Conservation (phyloP, 23 tunicate species). For the Phallusia fumigata region DNA sequence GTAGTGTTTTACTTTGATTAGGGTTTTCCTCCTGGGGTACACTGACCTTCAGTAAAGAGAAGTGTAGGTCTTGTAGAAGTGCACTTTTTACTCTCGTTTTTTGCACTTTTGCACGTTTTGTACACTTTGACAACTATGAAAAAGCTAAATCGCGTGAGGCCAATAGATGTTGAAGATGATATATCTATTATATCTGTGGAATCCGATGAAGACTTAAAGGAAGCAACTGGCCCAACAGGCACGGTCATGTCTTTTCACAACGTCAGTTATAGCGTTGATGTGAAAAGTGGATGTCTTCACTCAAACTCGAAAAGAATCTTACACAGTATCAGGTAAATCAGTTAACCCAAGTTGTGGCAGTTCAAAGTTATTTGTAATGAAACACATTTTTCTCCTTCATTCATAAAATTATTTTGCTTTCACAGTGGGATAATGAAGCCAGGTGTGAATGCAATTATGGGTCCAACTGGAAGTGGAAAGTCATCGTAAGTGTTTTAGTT, state of each 20-base stretch:
- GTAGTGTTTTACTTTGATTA: no score
- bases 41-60: no score
- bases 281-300: constrained; percentile 34
- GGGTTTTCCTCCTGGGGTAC: no score
- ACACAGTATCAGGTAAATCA: constrained; percentile 44
- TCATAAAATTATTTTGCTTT: background rate
- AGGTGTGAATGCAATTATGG: constrained; percentile 78
- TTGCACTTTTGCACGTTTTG: no score
- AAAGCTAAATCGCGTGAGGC: background rate
- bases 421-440: constrained; percentile 46
- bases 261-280: constrained; percentile 50
- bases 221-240: background rate
- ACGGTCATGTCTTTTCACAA: constrained; percentile 70
- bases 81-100: no score
- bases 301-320: constrained; percentile 34
- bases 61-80: no score
- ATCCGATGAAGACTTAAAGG: background rate
- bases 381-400: no score
- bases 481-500: constrained; percentile 44
- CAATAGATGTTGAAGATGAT: background rate
- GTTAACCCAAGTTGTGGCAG: no score
- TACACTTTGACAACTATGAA: no score
- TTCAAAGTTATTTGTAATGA: background rate
- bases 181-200: background rate
- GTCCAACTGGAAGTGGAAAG: constrained; percentile 94